A percentile compares a stretch with the other conserved stretches of the same genome.
Evolutionary conservation across 2,113 vertebrate species (phyloP).

Genomic region (Dolichallabes microphthalmus): DNA sequence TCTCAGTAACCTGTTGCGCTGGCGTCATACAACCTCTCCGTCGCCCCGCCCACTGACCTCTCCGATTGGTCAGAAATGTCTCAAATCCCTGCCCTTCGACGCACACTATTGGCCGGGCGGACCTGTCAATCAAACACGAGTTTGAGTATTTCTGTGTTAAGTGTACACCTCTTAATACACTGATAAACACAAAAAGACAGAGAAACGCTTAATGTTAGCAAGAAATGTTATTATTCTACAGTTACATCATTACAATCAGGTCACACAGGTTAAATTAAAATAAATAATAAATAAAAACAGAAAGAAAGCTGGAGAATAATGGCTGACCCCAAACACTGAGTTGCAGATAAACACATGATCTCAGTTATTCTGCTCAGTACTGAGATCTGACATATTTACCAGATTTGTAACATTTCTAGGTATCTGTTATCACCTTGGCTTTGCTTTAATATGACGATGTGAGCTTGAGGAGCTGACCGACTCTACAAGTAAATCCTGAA

Average conservation of each 20-base stretch:
- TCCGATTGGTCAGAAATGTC: slow-evolving; percentile 59
- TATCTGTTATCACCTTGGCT: too few relatives aligned
- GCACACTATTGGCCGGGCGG: slow-evolving; percentile 29
- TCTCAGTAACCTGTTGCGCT: slow-evolving; percentile 73
- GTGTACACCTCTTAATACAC: background rate
- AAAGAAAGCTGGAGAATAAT: background rate
- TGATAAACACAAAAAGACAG: background rate
- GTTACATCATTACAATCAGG: background rate
- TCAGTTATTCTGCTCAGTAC: too few relatives aligned
- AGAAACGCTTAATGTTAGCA: background rate
- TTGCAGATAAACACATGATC: too few relatives aligned
- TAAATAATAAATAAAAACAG: background rate
- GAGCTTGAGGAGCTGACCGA: too few relatives aligned
- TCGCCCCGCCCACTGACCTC: slow-evolving; percentile 56
- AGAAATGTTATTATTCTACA: background rate
- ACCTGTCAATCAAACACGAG: slow-evolving; percentile 45
- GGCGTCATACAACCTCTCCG: slow-evolving; percentile 38
- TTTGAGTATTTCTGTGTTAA: slow-evolving; percentile 11
- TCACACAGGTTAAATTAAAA: too few relatives aligned
- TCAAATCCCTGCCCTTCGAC: slow-evolving; percentile 41
- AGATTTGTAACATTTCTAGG: too few relatives aligned
- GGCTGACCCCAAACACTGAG: background rate
- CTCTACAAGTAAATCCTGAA: too few relatives aligned
- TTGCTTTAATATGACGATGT: too few relatives aligned
- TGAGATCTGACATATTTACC: too few relatives aligned